phyloP scores from a whole-genome alignment of 2,797 vertebrate species.

The Emydoidea blandingii region DNA sequence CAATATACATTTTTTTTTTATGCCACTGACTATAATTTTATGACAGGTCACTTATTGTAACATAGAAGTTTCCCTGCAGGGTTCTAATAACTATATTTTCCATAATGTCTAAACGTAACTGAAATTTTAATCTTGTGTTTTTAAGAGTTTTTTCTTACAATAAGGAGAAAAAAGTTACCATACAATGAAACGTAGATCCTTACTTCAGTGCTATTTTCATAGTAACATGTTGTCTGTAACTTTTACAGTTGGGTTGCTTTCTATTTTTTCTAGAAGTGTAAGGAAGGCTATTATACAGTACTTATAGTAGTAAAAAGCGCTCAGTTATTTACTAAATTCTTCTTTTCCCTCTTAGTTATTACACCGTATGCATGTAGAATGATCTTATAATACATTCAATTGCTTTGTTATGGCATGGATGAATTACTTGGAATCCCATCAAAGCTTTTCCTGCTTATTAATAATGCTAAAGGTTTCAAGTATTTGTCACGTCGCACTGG shows the following conservation, averaged over 20 bases:
- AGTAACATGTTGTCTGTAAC: not conserved
- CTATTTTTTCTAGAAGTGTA: not conserved
- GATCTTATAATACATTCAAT: not conserved
- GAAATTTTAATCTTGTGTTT: not conserved
- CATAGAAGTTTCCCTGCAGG: not conserved
- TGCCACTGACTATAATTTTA: not conserved
- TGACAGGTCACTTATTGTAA: not conserved
- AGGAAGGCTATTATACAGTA: not conserved
- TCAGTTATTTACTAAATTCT: conserved; percentile 9
- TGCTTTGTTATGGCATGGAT: conserved; percentile 50
- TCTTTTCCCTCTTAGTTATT: not conserved
- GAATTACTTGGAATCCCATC: conserved; percentile 64
- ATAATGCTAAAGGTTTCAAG: conserved; percentile 48
- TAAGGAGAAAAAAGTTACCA: not conserved
- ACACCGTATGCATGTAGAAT: not conserved
- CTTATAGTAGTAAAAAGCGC: not conserved
- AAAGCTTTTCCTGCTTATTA: conserved; percentile 49
- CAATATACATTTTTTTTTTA: not conserved
- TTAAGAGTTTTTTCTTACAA: not conserved
- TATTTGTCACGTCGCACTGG: conserved; percentile 27
- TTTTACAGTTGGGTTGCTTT: not conserved
- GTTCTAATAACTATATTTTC: not conserved
- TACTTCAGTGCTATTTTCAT: not conserved
- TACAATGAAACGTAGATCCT: not conserved
- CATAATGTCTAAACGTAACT: not conserved